A percentile compares a stretch with the other conserved stretches of the same genome.
These are phyloP conservation scores for Rhodinocichla rosea DNA, from an alignment of 2,113 vertebrate species.

Conservation along the genomic window DNA sequence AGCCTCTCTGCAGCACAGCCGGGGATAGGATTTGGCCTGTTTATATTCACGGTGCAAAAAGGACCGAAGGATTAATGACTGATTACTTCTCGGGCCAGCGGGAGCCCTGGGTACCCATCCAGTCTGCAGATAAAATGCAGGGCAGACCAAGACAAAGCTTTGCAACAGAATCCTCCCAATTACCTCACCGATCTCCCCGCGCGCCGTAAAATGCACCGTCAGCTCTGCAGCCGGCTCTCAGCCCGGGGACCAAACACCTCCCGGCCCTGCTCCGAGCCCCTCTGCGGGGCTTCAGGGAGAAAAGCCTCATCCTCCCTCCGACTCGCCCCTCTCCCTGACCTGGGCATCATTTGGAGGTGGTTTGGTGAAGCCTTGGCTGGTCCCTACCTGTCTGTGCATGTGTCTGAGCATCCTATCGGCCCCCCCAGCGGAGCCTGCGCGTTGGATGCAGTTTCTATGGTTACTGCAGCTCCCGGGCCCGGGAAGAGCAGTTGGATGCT, in stretches of 20 bases:
- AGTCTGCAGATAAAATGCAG: slow-evolving; percentile 21
- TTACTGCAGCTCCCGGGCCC: slow-evolving; percentile 66
- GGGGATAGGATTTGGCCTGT: slow-evolving; percentile 48
- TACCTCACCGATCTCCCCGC: slow-evolving; percentile 39
- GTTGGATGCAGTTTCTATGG: slow-evolving; percentile 80
- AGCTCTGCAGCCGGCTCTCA: slow-evolving; percentile 24
- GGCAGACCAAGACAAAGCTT: slow-evolving; percentile 55
- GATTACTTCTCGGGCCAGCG: slow-evolving; percentile 9
- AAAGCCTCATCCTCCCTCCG: fast-evolving
- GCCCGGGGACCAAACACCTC: not conserved
- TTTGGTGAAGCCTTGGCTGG: not conserved
- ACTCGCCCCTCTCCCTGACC: not conserved
- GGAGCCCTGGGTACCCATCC: slow-evolving; percentile 47
- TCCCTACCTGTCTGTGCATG: slow-evolving; percentile 50
- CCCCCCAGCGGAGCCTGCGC: slow-evolving; percentile 44
- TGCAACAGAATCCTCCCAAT: slow-evolving; percentile 56
- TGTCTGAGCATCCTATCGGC: not conserved
- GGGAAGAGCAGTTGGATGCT: slow-evolving; percentile 62
- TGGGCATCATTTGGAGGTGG: not conserved
- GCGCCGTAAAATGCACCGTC: slow-evolving; percentile 1
- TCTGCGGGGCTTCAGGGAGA: not conserved
- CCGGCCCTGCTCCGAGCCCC: fast-evolving
- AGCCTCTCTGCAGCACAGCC: slow-evolving; percentile 19
- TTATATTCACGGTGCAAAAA: slow-evolving; percentile 38
- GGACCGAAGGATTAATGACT: slow-evolving; percentile 41